Evolutionary conservation across 2,113 vertebrate species (phyloP), one percentile per base, ranked within the genome.

Genomic region (Eurypyga helias): DNA sequence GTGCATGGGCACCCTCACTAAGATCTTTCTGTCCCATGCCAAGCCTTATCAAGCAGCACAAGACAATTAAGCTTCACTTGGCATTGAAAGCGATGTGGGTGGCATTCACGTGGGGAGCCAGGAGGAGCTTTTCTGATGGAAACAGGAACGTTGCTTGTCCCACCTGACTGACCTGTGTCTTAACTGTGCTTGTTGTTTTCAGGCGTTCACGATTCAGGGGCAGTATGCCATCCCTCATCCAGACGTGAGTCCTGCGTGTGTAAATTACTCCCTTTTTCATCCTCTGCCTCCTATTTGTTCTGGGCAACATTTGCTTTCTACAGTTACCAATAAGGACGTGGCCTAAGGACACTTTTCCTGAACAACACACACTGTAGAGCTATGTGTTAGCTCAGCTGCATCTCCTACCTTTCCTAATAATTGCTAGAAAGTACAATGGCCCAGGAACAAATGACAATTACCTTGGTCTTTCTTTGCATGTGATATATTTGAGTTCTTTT

Each of bases 211-310:
- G 61, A 98, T 99, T 97, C 99, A 99, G 93, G 99, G 99, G 79
- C 99, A 99, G 97, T 99, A 99, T 87, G 98, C 99, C 82, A 99
- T 99, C 97, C 98, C 99, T 89, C 98, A 99, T 98, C 99, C 99
- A 98, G 99, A 99, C 97, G 99, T 99, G 99, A 99, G 99, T 99
- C 95, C 95, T 87, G 91, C 58, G 73, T 97, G 96, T 97, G 97
- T 95, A 96, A 96, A 97, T 96, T 97, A 95, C 51, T 92, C 95
- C 89, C 91, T 70, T 89, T 78, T 96, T 90, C 69, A 93, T 91
- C 77, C 92, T 97, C n/a, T 95, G 45, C 75, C 91, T 92, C 90
- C 88, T 90, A 95, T 98, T 98, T 98, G 97, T 97, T 96, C 98
- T 87, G 96, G 97, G 97, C 95, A 96, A 62, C 96, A 97, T 96